Conservation (phyloP, 2,888 invertebrate species). For the Leptopterna dolabrata region DNA sequence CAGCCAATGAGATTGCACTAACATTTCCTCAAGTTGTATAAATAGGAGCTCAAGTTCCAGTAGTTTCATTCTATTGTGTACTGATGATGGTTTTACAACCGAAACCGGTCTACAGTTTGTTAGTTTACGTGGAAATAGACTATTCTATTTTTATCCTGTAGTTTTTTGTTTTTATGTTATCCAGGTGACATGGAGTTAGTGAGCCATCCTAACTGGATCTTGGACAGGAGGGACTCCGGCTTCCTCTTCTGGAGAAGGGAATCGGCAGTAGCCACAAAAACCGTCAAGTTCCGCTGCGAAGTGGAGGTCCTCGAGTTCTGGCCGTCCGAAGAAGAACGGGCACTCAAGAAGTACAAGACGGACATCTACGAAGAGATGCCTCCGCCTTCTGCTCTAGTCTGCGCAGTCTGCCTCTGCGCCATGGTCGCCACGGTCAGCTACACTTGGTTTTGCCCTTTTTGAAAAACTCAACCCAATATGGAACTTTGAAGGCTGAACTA, state of each 20-base stretch:
- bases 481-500: not conserved
- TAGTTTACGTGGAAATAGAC: too few species aligned
- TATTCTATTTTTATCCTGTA: too few species aligned
- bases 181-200: conserved; percentile 39
- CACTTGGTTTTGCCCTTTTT: conserved; percentile 56
- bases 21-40: too few species aligned
- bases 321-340: conserved; percentile 55
- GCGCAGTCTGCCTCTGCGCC: conserved; percentile 56
- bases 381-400: conserved; percentile 58
- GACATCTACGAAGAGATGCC: conserved; percentile 55
- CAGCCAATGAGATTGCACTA: too few species aligned
- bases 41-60: too few species aligned
- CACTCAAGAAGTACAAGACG: not conserved
- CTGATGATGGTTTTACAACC: too few species aligned
- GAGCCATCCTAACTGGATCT: conserved; percentile 67
- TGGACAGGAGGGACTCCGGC: conserved; percentile 68
- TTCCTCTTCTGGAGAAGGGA: conserved; percentile 68
- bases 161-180: not conserved
- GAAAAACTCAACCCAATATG: not conserved
- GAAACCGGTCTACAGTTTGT: too few species aligned
- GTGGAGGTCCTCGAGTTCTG: conserved; percentile 64
- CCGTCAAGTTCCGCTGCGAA: conserved; percentile 69
- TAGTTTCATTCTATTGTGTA: too few species aligned
- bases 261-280: conserved; percentile 64
- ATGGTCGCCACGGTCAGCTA: conserved; percentile 58